Evolutionary conservation across 2,888 invertebrate genomes (phyloP).

Genomic region (Sinelater perroti): DNA sequence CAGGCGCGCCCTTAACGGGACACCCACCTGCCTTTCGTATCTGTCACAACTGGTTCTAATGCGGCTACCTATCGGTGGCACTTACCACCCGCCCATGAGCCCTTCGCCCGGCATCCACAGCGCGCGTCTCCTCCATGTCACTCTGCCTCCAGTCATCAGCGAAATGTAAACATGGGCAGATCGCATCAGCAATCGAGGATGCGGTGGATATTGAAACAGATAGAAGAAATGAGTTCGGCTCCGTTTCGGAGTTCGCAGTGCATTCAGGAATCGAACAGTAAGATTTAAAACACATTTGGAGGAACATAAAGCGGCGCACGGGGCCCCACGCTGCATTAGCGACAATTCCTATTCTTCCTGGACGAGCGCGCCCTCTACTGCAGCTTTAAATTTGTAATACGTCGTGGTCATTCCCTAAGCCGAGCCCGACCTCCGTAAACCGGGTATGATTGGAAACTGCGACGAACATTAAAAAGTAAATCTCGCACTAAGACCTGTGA

Average conservation of each 20-base stretch:
- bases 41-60: slow-evolving; percentile 35
- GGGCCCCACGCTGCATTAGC: slow-evolving; percentile 41
- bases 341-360: slow-evolving; percentile 44
- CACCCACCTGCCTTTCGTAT: slow-evolving; percentile 39
- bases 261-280: slow-evolving; percentile 44
- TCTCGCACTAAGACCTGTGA: slow-evolving; percentile 59
- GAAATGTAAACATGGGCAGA: slow-evolving; percentile 38
- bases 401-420: slow-evolving; percentile 39
- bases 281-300: slow-evolving; percentile 47
- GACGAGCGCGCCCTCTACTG: slow-evolving; percentile 39
- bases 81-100: slow-evolving; percentile 26
- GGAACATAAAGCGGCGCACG: slow-evolving; percentile 45
- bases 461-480: slow-evolving; percentile 61
- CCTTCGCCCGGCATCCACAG: slow-evolving; percentile 9
- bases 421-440: slow-evolving; percentile 36
- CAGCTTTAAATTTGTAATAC: slow-evolving; percentile 45
- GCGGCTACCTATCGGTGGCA: slow-evolving; percentile 19
- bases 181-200: slow-evolving; percentile 39
- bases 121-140: slow-evolving; percentile 29
- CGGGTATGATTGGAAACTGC: slow-evolving; percentile 56
- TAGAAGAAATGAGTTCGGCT: slow-evolving; percentile 40
- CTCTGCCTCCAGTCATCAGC: slow-evolving; percentile 31
- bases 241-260: slow-evolving; percentile 39
- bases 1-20: slow-evolving; percentile 50
- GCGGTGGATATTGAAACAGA: slow-evolving; percentile 43